Percentiles rank a stretch among this genome's conserved stretches.
phyloP scores from a whole-genome alignment of 2,888 invertebrate genomes.

The Apotomis turbidana region DNA sequence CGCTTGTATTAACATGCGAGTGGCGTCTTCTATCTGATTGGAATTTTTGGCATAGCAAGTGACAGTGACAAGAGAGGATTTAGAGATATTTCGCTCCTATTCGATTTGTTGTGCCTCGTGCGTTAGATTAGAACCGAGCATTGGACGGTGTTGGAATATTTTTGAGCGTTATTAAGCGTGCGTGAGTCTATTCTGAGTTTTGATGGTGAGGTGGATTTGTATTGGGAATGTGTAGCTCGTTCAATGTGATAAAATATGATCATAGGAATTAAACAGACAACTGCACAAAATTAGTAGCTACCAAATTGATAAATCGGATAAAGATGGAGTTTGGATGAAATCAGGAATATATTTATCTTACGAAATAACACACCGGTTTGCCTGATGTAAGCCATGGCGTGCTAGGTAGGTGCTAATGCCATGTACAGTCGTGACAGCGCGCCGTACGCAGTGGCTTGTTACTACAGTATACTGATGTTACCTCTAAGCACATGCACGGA shows the following conservation, averaged over 20 bases:
- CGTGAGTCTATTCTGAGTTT: too few species aligned
- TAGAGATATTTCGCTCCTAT: background rate
- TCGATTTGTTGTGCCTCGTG: background rate
- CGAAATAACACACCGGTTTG: too few species aligned
- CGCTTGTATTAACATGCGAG: conserved; percentile 21
- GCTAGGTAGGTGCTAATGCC: conserved; percentile 88
- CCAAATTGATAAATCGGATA: too few species aligned
- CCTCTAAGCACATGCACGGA: conserved; percentile 91
- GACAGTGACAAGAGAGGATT: conserved; percentile 15
- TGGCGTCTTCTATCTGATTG: conserved; percentile 5
- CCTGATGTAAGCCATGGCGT: conserved; percentile 59
- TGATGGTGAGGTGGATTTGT: too few species aligned
- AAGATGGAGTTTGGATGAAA: too few species aligned
- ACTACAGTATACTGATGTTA: conserved; percentile 56
- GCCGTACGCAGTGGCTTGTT: conserved; percentile 86
- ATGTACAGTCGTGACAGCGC: conserved; percentile 91
- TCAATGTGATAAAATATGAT: too few species aligned
- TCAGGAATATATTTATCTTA: too few species aligned
- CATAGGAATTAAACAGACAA: too few species aligned
- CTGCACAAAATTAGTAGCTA: too few species aligned
- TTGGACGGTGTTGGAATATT: conserved; percentile 1
- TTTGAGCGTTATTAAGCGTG: background rate
- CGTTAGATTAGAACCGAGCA: background rate
- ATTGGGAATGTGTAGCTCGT: too few species aligned
- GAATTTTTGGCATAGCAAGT: conserved; percentile 12